Conservation (phyloP, 2,888 invertebrate genomes). For the Agrotis ipsilon region DNA sequence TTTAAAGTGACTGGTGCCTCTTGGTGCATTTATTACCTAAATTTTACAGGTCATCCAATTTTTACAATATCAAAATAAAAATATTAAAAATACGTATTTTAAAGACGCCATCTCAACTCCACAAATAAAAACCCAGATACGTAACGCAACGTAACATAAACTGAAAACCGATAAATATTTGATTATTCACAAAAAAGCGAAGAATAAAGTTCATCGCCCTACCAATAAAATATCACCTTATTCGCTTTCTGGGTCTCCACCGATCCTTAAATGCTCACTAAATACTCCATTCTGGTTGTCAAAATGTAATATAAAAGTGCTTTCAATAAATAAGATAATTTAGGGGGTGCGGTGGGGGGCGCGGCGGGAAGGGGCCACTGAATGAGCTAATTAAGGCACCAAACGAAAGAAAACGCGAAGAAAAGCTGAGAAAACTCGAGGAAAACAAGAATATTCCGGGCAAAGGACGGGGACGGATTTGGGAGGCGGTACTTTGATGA, state of each 20-base stretch:
- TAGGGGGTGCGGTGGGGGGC: constrained; percentile 72
- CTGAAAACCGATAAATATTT: constrained; percentile 64
- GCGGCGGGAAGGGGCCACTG: constrained; percentile 76
- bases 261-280: constrained; percentile 79
- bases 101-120: constrained; percentile 11
- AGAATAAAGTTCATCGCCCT: constrained; percentile 65
- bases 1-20: too few species aligned
- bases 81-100: constrained; percentile 16
- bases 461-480: constrained; percentile 72
- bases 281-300: constrained; percentile 81
- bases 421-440: constrained; percentile 89
- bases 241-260: constrained; percentile 54
- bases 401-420: constrained; percentile 90
- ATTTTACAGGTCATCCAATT: constrained; percentile 16
- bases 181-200: constrained; percentile 59
- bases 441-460: constrained; percentile 90
- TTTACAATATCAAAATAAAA: constrained; percentile 17
- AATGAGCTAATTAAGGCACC: constrained; percentile 90
- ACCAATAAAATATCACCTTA: constrained; percentile 70
- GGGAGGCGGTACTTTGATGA: constrained; percentile 15
- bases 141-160: constrained; percentile 53
- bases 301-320: constrained; percentile 88
- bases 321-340: constrained; percentile 90
- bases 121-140: constrained; percentile 42
- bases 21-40: neutral